Base-by-base conservation (phyloP, 2,797 vertebrate species). In the Heteromormyrus szaboi region DNA sequence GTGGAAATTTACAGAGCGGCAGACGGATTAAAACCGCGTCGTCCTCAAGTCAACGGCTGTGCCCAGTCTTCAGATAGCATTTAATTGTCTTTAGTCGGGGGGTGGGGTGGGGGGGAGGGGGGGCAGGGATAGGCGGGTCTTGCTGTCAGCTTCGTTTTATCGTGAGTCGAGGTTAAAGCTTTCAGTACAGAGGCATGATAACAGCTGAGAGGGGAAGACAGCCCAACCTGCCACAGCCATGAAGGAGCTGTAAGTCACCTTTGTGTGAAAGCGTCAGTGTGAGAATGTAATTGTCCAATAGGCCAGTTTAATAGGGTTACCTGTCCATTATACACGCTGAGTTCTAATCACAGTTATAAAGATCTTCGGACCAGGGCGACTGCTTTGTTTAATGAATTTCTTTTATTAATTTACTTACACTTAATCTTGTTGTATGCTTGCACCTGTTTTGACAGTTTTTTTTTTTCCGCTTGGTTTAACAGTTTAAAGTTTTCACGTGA, bases 1-100 rank as follows among this genome's bases (percentile, higher is more conserved):
- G 92, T 93, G 93, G 92, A 93, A 93, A 93, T 93, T 92, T 93
- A 92, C 93, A 89, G 86, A 91, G 7, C 12, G 33, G 50, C 68
- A 54, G 37, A 59, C 85, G 59, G 89, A 53, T 86, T 68, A 72
- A 85, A 72, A 59, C 87, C 29, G 6, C 88, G 90, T 89, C 90
- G 89, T 91, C 90, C 88, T 41, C 25, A 17, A 83, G 88, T 88
- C 88, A n/a, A 76, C 90, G 89, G 89, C 91, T 72, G 53, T 89
- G 89, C 90, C 91, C 91, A 93, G 92, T 93, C 91, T 92, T 89
- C 89, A 92, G 91, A 91, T 92, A 90, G 90, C 85, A 68, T 93
- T 92, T 92, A 93, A 93, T 92, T 93, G 93, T 92, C 91, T 93
- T 85, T 92, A 93, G 90, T 72, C 29, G 48, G 65, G 89, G 81